A percentile compares a stretch with the other conserved stretches of the same genome.
Evolutionary conservation across 2,888 invertebrate species (phyloP).

Genomic region (Cheilosia urbana): DNA sequence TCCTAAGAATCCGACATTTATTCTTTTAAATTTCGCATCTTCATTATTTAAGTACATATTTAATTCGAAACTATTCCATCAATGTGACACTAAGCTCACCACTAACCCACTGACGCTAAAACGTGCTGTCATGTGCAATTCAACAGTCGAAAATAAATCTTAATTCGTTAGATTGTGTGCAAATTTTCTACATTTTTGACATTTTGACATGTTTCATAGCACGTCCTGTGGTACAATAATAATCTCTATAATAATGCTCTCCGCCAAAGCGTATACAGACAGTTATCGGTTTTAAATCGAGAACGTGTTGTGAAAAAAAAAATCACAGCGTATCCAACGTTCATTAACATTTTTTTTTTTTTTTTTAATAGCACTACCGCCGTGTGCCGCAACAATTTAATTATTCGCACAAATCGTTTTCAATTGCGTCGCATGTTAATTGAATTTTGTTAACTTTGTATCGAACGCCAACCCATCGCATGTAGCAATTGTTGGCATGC

Average conservation of each 20-base stretch:
- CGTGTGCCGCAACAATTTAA: background rate
- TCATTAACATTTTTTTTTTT: background rate
- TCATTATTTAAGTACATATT: no score
- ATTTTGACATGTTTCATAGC: background rate
- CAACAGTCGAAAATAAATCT: no score
- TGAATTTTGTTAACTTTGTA: conserved; percentile 21
- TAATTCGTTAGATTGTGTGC: no score
- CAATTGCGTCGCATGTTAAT: conserved; percentile 31
- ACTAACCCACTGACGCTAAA: no score
- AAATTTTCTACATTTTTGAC: no score
- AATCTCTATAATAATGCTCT: background rate
- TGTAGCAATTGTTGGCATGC: background rate
- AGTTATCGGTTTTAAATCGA: background rate
- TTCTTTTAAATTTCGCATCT: no score
- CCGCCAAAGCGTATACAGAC: background rate
- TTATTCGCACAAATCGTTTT: conserved; percentile 31
- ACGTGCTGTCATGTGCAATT: no score
- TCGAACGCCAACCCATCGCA: background rate
- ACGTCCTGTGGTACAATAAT: background rate
- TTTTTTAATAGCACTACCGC: background rate
- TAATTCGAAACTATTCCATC: no score
- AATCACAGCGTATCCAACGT: background rate
- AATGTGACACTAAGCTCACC: no score
- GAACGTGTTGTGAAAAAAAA: background rate
- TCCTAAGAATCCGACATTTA: no score